phyloP scores from a whole-genome alignment of 2,113 vertebrate genomes.

The Nematolebias whitei region DNA sequence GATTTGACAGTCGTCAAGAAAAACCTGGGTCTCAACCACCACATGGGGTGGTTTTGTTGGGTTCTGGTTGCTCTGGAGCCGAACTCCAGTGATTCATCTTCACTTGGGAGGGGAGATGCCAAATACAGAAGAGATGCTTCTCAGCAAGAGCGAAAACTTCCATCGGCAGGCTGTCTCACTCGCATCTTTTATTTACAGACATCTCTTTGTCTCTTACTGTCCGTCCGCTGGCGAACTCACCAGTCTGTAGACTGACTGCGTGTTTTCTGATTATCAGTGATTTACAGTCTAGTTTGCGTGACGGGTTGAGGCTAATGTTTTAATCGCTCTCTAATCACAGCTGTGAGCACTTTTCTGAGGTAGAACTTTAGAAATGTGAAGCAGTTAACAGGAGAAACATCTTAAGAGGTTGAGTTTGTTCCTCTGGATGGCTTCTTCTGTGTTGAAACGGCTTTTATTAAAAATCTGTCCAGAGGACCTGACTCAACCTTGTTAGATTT shows the following conservation, averaged over 20 bases:
- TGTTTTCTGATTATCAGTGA: slow-evolving; percentile 49
- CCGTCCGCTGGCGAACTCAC: slow-evolving; percentile 43
- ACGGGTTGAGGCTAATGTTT: too few species aligned
- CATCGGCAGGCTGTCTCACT: slow-evolving; percentile 64
- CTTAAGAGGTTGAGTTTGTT: too few species aligned
- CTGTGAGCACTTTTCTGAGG: too few species aligned
- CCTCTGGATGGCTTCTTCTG: too few species aligned
- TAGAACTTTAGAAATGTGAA: too few species aligned
- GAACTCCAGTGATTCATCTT: slow-evolving; percentile 71
- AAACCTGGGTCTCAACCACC: slow-evolving; percentile 42
- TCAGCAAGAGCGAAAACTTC: slow-evolving; percentile 70
- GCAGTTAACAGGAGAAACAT: too few species aligned
- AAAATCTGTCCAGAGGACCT: too few species aligned
- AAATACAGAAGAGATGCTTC: slow-evolving; percentile 68
- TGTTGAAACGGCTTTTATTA: too few species aligned
- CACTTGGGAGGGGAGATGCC: slow-evolving; percentile 65
- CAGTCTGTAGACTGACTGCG: slow-evolving; percentile 42
- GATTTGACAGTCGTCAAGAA: slow-evolving; percentile 38
- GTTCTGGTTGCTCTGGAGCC: slow-evolving; percentile 57
- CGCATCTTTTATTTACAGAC: slow-evolving; percentile 75
- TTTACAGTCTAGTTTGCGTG: slow-evolving; percentile 11
- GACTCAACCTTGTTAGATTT: too few species aligned
- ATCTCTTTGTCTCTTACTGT: slow-evolving; percentile 60
- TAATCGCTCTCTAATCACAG: too few species aligned
- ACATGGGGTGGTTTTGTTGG: slow-evolving; percentile 43